Evolutionary conservation across 1,140 invertebrate species (phyloP), one percentile per base, ranked within the genome.

Genomic region (Eriocheir sinensis): DNA sequence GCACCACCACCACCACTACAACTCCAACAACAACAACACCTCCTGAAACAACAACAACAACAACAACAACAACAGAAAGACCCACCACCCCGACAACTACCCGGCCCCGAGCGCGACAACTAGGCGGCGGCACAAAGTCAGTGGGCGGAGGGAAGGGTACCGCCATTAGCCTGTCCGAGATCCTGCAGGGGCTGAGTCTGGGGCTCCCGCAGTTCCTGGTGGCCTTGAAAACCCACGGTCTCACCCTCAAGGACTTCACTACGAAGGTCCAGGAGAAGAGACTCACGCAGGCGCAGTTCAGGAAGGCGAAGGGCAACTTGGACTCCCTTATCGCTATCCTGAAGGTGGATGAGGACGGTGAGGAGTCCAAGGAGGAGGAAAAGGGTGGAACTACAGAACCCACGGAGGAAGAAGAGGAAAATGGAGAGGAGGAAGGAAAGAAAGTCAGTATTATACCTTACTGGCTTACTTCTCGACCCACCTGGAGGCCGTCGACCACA

Each of bases 121-220:
- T 4, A 4, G 27, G n/a, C 4, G 60, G 27, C 1, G n/a, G 27
- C 60, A 6, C 60, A 21, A 72, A 21, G 8, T 21, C 21, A 72
- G 36, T 3, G 41, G 15, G 27, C 36, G 53, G 80, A 8, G 9
- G 4, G 8, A 17, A 34, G 34, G 85, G 85, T 9, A 27, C 48
- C 30, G 38, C 80, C 44, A 94, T 95, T 86, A 95, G 95, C 86
- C 91, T 95, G 44, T 95, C 95, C 17, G 95, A 95, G 94, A 90
- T 95, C 89, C 93, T 95, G 38, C 95, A 95, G 88, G 94, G 91
- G 27, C 79, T 95, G 80, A 80, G 86, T 38, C 86, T 95, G 88
- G 53, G 30, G 21, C 91, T 95, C 17, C 95, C 95, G n/a, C 95
- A 95, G 91, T 95, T 95, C 92, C 83, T 95, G 95, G 91, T 94